Conservation (phyloP, 2,888 invertebrate genomes). For the Boloria selene region DNA sequence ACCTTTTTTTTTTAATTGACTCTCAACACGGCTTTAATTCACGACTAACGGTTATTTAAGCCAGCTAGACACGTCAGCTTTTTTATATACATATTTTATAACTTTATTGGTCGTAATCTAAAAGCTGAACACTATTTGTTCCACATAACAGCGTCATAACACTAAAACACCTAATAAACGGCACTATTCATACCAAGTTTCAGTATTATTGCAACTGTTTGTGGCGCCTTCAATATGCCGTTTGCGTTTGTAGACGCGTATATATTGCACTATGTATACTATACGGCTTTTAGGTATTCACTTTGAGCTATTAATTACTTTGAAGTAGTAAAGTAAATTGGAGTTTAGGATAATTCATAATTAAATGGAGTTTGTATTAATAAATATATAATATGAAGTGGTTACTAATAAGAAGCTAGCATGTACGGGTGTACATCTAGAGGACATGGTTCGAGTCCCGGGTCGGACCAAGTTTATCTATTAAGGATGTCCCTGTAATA, state of each 20-base stretch:
- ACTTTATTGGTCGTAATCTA: neutral
- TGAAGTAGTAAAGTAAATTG: too few relatives aligned
- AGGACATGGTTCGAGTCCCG: too few relatives aligned
- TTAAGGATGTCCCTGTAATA: too few relatives aligned
- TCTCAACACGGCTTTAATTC: too few relatives aligned
- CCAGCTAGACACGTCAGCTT: neutral
- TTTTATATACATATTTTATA: neutral
- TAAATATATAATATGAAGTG: too few relatives aligned
- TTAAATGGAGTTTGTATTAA: too few relatives aligned
- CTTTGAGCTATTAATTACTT: constrained; percentile 6
- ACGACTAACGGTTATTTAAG: too few relatives aligned
- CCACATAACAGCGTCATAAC: constrained; percentile 9
- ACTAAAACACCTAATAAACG: constrained; percentile 13
- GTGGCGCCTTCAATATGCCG: constrained; percentile 16
- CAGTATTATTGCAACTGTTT: constrained; percentile 18
- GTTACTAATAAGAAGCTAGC: too few relatives aligned
- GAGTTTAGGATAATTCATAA: too few relatives aligned
- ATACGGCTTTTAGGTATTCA: neutral
- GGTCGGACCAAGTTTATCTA: too few relatives aligned
- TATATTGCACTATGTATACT: neutral
- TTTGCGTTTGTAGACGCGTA: neutral
- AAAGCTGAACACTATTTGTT: constrained; percentile 2
- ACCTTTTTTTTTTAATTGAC: too few relatives aligned
- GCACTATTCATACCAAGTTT: neutral
- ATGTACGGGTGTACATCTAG: too few relatives aligned